phyloP scores from a whole-genome alignment of 2,888 invertebrate genomes.

The Eilema sororculum region DNA sequence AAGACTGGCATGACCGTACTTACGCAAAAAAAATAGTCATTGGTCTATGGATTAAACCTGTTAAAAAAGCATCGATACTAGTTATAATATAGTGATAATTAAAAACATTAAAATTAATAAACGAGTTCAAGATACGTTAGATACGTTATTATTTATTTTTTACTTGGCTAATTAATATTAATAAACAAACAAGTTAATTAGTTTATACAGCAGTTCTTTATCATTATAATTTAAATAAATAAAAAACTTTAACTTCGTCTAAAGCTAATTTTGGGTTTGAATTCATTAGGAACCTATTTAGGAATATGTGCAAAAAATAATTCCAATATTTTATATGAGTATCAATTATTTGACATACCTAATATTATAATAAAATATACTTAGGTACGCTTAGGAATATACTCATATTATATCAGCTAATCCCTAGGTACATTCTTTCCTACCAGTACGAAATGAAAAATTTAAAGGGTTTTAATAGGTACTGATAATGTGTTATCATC shows the following conservation, averaged over 20 bases:
- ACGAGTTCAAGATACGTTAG: background rate
- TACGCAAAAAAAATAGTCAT: background rate
- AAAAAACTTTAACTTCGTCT: background rate
- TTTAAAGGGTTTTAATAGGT: too few relatives aligned
- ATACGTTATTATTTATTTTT: background rate
- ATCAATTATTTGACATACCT: too few relatives aligned
- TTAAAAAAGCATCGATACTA: background rate
- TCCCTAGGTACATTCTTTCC: too few relatives aligned
- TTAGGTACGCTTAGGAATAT: too few relatives aligned
- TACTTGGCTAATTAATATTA: constrained; percentile 5
- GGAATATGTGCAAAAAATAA: background rate
- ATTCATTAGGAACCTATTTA: background rate
- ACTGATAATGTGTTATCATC: too few relatives aligned
- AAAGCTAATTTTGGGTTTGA: background rate
- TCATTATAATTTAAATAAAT: background rate
- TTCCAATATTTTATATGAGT: too few relatives aligned
- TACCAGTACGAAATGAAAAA: too few relatives aligned
- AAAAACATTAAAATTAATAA: background rate
- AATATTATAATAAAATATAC: too few relatives aligned
- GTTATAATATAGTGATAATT: background rate
- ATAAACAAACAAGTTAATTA: constrained; percentile 4
- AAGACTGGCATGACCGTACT: too few relatives aligned
- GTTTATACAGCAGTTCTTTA: background rate
- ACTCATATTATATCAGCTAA: too few relatives aligned
- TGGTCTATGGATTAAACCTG: background rate